Conservation (phyloP, 2,797 vertebrate species). For the Anguilla obscura region DNA sequence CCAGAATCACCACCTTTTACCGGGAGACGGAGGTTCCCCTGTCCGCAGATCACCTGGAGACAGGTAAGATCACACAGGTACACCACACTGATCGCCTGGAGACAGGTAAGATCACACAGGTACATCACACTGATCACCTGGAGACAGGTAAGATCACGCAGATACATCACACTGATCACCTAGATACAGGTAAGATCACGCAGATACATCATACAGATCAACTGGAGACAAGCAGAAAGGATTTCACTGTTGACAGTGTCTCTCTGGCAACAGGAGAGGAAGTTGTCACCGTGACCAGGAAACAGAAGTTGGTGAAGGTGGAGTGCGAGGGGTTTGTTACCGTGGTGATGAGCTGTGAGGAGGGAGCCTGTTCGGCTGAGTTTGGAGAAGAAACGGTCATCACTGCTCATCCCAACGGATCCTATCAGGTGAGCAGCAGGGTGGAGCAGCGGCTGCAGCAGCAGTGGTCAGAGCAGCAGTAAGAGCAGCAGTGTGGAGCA, state of each 20-base stretch:
- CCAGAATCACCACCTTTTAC: conserved; percentile 83
- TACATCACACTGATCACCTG: conserved; percentile 22
- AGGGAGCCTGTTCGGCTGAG: conserved; percentile 67
- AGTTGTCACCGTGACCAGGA: conserved; percentile 40
- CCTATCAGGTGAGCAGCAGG: conserved; percentile 76
- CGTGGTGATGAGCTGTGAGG: conserved; percentile 76
- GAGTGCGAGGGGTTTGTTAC: conserved; percentile 83
- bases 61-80: conserved; percentile 58
- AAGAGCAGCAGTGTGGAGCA: background rate
- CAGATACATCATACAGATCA: background rate
- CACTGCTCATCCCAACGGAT: conserved; percentile 75
- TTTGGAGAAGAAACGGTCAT: conserved; percentile 85
- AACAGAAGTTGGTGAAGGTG: conserved; percentile 72
- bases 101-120: conserved; percentile 59
- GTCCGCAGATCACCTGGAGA: conserved; percentile 42
- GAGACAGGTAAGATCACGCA: conserved; percentile 61
- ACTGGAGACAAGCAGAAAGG: background rate
- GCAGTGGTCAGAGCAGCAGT: background rate
- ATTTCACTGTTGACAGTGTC: background rate
- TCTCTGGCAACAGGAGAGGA: conserved; percentile 36
- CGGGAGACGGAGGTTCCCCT: conserved; percentile 58
- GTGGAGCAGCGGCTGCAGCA: background rate
- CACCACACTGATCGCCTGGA: conserved; percentile 33
- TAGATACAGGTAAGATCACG: conserved; percentile 63
- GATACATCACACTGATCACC: background rate